Conservation (phyloP, 2,113 vertebrate genomes). For the Clarias macrocephalus region DNA sequence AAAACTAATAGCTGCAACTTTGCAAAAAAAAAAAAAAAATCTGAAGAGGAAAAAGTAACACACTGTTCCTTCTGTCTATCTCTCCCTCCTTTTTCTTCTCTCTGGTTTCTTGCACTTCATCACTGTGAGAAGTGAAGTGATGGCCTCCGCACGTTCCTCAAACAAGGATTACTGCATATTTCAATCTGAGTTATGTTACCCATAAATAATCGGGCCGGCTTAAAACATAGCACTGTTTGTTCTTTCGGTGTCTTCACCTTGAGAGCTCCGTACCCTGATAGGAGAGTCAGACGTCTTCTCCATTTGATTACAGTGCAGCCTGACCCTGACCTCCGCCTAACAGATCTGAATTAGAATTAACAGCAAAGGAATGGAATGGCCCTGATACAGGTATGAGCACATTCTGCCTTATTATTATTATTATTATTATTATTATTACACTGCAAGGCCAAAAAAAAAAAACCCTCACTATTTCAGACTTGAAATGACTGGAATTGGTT, state of each 20-base stretch:
- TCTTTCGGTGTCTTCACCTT: constrained; percentile 22
- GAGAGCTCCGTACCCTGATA: constrained; percentile 7
- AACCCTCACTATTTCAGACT: no score
- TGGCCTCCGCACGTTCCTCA: constrained; percentile 32
- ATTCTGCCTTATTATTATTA: neutral
- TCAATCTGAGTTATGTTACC: constrained; percentile 26
- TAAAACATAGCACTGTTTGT: constrained; percentile 10
- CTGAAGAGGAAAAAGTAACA: constrained; percentile 40
- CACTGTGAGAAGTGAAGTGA: constrained; percentile 11
- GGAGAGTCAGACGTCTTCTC: neutral
- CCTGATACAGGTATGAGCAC: neutral
- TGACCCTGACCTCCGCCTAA: neutral
- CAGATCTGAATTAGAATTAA: neutral
- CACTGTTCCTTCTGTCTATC: neutral
- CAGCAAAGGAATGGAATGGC: neutral
- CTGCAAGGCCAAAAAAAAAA: no score
- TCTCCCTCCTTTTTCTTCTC: neutral
- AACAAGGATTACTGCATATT: constrained; percentile 37
- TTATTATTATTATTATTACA: no score
- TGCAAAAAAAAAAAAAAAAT: constrained; percentile 38
- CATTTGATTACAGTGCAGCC: neutral
- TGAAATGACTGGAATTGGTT: no score
- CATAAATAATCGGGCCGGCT: constrained; percentile 1
- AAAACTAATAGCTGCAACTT: constrained; percentile 31
- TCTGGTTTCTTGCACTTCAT: neutral